A percentile compares a stretch with the other conserved stretches of the same genome.
These are phyloP conservation scores for Gastracanthus pulcherrimus DNA, from an alignment of 2,888 invertebrate species.

Conservation along the genomic window DNA sequence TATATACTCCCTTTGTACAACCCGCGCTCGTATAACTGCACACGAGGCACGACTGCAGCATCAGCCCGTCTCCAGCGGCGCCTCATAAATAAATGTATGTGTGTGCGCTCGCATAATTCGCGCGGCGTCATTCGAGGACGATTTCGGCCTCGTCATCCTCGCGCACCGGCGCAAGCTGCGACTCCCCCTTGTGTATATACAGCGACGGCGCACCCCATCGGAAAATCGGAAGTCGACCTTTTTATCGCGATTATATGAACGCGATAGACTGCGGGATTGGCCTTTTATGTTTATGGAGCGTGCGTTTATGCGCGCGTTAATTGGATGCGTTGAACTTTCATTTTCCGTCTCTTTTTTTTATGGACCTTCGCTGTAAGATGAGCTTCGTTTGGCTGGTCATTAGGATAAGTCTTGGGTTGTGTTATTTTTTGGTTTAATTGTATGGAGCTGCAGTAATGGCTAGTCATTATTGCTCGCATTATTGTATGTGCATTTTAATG, in stretches of 20 bases:
- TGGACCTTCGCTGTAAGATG: neutral
- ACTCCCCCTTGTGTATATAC: neutral
- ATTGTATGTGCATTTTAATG: no score
- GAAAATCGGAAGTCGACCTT: constrained; percentile 38
- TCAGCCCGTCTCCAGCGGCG: neutral
- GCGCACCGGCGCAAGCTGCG: no score
- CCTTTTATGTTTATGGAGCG: neutral
- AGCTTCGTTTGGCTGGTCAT: neutral
- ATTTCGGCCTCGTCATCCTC: constrained; percentile 24
- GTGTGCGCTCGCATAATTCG: constrained; percentile 32
- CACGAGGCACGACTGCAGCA: no score
- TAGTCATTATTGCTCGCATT: no score
- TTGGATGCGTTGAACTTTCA: constrained; percentile 23
- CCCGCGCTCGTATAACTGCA: no score
- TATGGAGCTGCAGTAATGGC: neutral
- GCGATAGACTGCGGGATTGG: constrained; percentile 7
- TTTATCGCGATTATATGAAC: constrained; percentile 37
- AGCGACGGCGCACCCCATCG: neutral
- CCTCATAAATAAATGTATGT: neutral
- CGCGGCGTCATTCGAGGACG: constrained; percentile 37
- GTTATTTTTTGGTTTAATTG: neutral
- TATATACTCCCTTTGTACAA: no score
- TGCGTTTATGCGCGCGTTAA: neutral
- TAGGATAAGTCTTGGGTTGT: neutral
- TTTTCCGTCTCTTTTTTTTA: neutral